Conservation (phyloP, 2,888 invertebrate species). For the Nemotelus nigrinus region DNA sequence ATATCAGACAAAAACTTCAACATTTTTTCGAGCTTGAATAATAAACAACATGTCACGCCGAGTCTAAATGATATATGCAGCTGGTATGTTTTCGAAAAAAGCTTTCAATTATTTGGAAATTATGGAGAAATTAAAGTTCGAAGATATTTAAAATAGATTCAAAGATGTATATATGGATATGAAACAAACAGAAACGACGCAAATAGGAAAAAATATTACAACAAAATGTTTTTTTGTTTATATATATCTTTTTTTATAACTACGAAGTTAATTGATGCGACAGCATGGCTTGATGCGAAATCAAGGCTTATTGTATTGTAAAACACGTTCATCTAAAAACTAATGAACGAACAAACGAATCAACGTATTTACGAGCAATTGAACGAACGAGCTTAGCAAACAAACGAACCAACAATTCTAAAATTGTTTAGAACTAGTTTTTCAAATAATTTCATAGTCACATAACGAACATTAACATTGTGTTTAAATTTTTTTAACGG, state of each 20-base stretch:
- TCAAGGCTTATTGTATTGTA: no score
- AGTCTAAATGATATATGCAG: no score
- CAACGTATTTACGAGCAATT: background rate
- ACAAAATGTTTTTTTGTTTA: conserved; percentile 1
- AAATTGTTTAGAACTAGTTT: background rate
- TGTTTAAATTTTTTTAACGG: conserved; percentile 26
- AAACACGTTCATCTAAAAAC: conserved; percentile 17
- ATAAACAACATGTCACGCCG: background rate
- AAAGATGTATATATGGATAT: conserved; percentile 9
- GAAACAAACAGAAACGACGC: conserved; percentile 43
- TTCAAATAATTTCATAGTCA: conserved; percentile 1
- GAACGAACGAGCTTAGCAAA: conserved; percentile 25
- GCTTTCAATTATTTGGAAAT: background rate
- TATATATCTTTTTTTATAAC: background rate
- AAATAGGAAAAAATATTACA: conserved; percentile 18
- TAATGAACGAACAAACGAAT: conserved; percentile 9
- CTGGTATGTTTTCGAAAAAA: background rate
- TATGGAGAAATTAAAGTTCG: no score
- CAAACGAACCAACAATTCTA: conserved; percentile 28
- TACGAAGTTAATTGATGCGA: conserved; percentile 15
- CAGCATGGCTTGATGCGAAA: background rate
- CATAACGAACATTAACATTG: conserved; percentile 36
- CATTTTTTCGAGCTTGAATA: background rate
- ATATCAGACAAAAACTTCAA: background rate
- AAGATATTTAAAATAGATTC: background rate